phyloP scores from a whole-genome alignment of 1,140 invertebrate genomes.

The Euwallacea fornicatus region DNA sequence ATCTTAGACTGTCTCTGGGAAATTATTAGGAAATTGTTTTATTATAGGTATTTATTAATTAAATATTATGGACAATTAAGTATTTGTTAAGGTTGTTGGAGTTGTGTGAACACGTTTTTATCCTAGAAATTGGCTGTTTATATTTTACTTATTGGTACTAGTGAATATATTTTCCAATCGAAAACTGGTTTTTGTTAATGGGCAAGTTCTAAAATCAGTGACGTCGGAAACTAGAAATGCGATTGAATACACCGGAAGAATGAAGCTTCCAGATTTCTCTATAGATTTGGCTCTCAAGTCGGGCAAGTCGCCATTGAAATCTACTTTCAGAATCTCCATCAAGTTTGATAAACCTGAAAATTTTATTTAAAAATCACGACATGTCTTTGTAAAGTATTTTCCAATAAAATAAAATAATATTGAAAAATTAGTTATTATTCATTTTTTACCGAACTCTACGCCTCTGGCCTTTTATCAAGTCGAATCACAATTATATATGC shows the following conservation, averaged over 20 bases:
- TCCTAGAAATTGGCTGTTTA: slow-evolving; percentile 12
- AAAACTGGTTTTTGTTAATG: neutral
- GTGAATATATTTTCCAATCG: neutral
- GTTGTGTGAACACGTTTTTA: slow-evolving; percentile 9
- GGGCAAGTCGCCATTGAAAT: neutral
- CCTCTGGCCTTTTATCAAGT: too few relatives aligned
- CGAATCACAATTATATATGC: neutral
- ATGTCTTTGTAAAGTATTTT: too few relatives aligned
- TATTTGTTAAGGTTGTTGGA: slow-evolving; percentile 1
- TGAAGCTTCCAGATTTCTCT: neutral
- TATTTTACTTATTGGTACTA: slow-evolving; percentile 7
- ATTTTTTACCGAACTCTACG: neutral
- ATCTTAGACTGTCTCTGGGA: too few relatives aligned
- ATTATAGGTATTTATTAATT: too few relatives aligned
- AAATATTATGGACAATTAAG: too few relatives aligned
- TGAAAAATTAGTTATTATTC: neutral
- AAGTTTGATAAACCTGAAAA: slow-evolving; percentile 1
- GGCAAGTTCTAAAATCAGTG: neutral
- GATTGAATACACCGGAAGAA: neutral
- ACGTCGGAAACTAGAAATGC: neutral
- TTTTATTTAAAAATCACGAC: too few relatives aligned
- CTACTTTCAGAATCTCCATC: neutral
- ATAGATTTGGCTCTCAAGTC: slow-evolving; percentile 3
- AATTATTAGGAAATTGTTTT: too few relatives aligned
- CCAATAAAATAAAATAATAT: too few relatives aligned